Conservation (phyloP, 30 jellyfish, hydroid and myxozoan genomes). For the Hydractinia symbiolongicarpus region DNA sequence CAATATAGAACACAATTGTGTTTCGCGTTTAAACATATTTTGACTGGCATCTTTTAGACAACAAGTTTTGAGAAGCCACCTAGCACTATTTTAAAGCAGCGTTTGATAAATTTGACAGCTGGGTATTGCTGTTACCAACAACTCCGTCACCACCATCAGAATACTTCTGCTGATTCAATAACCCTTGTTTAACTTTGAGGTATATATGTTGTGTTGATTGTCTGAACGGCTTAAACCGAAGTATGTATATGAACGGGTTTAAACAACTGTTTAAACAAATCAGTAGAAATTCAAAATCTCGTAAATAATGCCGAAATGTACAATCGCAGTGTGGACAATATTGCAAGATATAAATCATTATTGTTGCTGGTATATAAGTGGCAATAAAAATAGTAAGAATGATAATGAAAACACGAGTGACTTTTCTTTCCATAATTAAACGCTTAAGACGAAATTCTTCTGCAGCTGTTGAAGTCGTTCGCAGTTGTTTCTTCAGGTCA, state of each 20-base stretch:
- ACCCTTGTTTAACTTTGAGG: neutral
- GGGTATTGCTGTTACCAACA: too few relatives aligned
- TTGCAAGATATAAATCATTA: conserved; percentile 59
- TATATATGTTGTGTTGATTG: neutral
- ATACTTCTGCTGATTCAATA: too few relatives aligned
- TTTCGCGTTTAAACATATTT: too few relatives aligned
- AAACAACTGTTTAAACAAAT: conserved; percentile 57
- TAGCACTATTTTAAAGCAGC: too few relatives aligned
- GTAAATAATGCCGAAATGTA: conserved; percentile 51
- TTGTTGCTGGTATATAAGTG: conserved; percentile 65
- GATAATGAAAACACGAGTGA: conserved; percentile 58
- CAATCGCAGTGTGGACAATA: conserved; percentile 60
- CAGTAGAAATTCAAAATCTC: conserved; percentile 67
- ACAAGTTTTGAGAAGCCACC: too few relatives aligned
- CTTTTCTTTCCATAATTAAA: conserved; percentile 51
- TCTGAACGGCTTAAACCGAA: conserved; percentile 42
- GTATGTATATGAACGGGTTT: conserved; percentile 66
- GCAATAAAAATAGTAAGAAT: conserved; percentile 50
- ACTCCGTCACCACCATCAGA: too few relatives aligned
- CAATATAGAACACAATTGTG: too few relatives aligned
- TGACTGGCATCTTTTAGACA: too few relatives aligned
- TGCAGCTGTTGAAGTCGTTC: neutral
- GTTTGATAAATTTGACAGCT: too few relatives aligned
- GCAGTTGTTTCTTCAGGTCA: neutral
- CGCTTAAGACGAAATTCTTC: conserved; percentile 31